These are phyloP conservation scores for Xenopus petersii DNA, from an alignment of 2,797 vertebrate species.

Conservation along the genomic window DNA sequence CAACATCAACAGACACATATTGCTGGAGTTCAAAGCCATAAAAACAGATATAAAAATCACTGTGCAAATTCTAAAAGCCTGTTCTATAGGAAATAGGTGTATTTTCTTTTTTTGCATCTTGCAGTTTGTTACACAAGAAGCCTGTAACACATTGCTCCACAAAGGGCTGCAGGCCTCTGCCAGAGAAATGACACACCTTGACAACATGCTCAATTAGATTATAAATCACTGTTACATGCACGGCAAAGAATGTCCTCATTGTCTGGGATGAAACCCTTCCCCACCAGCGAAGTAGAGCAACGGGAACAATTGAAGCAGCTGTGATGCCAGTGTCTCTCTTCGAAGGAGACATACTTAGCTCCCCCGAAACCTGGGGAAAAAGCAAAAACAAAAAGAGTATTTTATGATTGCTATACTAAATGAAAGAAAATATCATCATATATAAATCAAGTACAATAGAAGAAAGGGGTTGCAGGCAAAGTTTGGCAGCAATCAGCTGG, in stretches of 20 bases:
- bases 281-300: conserved; percentile 68
- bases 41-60: conserved; percentile 8
- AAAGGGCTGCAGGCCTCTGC: neutral
- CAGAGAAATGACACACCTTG: conserved; percentile 12
- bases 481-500: no score
- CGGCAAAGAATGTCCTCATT: conserved; percentile 69
- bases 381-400: conserved; percentile 33
- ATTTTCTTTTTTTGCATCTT: neutral
- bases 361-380: conserved; percentile 62
- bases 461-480: no score
- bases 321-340: conserved; percentile 76
- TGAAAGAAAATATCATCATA: no score
- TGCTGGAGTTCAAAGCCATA: conserved; percentile 12
- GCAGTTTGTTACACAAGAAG: neutral
- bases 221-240: conserved; percentile 78
- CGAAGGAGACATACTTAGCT: conserved; percentile 73
- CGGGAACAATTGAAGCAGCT: conserved; percentile 73
- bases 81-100: conserved; percentile 14
- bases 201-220: conserved; percentile 46
- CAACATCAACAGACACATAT: conserved; percentile 11
- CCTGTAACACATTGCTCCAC: conserved; percentile 14
- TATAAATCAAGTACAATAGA: no score
- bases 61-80: conserved; percentile 37
- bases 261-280: conserved; percentile 72
- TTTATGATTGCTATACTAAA: no score